Evolutionary conservation across 1,140 invertebrate species (phyloP).

Genomic region (Odontomachus brunneus): DNA sequence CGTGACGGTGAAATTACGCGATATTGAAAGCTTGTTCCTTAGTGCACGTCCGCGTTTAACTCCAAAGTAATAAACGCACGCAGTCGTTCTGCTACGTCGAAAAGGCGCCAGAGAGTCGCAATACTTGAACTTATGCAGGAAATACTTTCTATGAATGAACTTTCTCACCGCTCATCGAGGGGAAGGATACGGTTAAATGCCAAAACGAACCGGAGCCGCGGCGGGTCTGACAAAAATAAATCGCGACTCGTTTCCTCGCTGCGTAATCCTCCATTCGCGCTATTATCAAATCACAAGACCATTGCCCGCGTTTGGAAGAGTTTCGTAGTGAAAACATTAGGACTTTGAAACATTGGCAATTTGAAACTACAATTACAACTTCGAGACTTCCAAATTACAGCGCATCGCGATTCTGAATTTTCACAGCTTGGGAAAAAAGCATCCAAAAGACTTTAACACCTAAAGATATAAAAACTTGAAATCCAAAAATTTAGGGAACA

Average conservation of each 20-base stretch:
- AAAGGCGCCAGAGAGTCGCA: slow-evolving; percentile 30
- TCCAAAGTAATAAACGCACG: slow-evolving; percentile 37
- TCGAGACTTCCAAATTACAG: not conserved
- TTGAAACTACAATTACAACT: not conserved
- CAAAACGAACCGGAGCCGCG: slow-evolving; percentile 25
- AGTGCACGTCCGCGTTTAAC: not conserved
- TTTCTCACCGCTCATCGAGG: slow-evolving; percentile 47
- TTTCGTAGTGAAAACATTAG: not conserved
- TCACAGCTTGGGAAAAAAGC: not conserved
- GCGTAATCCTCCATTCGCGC: slow-evolving; percentile 1
- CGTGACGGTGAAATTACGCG: not conserved
- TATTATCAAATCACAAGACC: slow-evolving; percentile 42
- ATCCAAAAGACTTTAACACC: not conserved
- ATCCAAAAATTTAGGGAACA: not conserved
- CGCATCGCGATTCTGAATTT: not conserved
- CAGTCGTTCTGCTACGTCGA: slow-evolving; percentile 11
- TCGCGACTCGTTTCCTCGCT: slow-evolving; percentile 4
- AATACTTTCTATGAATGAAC: slow-evolving; percentile 58
- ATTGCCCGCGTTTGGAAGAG: not conserved
- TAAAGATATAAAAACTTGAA: not conserved
- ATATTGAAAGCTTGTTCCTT: slow-evolving; percentile 34
- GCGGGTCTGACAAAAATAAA: slow-evolving; percentile 24
- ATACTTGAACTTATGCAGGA: slow-evolving; percentile 50
- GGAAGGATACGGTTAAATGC: slow-evolving; percentile 41
- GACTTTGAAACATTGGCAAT: not conserved